Percentiles rank a stretch among this genome's conserved stretches.
These are phyloP conservation scores for Polyodon spathula DNA, from an alignment of 2,113 vertebrate species.

Conservation along the genomic window DNA sequence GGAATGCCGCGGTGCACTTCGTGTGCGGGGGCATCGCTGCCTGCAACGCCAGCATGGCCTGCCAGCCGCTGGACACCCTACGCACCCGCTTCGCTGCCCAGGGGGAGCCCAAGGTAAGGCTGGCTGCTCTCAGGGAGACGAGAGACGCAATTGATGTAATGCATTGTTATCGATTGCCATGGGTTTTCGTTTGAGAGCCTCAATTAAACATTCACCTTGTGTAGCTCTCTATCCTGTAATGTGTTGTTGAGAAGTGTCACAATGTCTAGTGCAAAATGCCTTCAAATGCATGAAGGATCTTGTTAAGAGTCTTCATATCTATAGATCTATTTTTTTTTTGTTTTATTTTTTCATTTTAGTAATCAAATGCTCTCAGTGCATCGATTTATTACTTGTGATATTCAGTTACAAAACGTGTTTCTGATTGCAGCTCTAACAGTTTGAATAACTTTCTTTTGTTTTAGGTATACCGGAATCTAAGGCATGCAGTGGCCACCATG, in stretches of 20 bases:
- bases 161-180: too few species aligned
- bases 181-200: too few species aligned
- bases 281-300: neutral
- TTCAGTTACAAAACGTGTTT: too few species aligned
- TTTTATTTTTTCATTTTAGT: too few species aligned
- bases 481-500: slow-evolving; percentile 70
- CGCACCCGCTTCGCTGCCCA: slow-evolving; percentile 92
- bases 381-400: too few species aligned
- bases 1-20: slow-evolving; percentile 66
- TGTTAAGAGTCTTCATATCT: too few species aligned
- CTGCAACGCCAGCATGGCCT: slow-evolving; percentile 65
- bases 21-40: slow-evolving; percentile 79
- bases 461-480: slow-evolving; percentile 76
- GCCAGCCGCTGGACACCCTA: slow-evolving; percentile 84
- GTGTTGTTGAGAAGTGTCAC: neutral
- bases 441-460: neutral
- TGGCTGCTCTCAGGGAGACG: neutral
- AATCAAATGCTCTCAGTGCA: too few species aligned
- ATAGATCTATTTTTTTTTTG: too few species aligned
- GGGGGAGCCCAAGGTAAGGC: slow-evolving; percentile 83
- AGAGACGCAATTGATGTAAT: too few species aligned
- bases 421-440: too few species aligned
- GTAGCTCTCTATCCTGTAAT: too few species aligned
- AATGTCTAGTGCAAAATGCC: neutral
- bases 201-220: too few species aligned